These are phyloP conservation scores for Cantharis lateralis DNA, from an alignment of 2,888 invertebrate genomes.

Conservation along the genomic window DNA sequence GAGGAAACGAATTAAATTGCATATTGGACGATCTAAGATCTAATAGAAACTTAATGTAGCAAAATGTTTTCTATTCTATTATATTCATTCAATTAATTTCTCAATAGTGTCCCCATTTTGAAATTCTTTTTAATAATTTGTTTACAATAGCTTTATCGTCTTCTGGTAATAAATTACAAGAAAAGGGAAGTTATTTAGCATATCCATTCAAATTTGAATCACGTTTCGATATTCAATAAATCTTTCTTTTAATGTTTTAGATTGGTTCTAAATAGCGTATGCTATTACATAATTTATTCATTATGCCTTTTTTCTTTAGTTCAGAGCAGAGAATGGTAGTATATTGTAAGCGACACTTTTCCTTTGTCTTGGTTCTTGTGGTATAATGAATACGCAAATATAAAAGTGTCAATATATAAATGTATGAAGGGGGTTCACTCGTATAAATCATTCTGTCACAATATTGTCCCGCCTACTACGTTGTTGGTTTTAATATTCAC, in stretches of 20 bases:
- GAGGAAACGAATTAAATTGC: background rate
- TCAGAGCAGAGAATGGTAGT: background rate
- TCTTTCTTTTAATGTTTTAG: background rate
- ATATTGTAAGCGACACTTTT: background rate
- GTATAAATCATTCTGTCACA: constrained; percentile 33
- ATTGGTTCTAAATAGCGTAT: background rate
- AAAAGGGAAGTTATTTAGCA: background rate
- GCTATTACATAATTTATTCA: background rate
- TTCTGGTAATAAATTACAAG: background rate
- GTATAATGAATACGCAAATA: constrained; percentile 22
- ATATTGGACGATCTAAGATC: background rate
- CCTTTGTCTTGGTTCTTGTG: background rate
- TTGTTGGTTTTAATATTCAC: constrained; percentile 33
- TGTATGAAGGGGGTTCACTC: constrained; percentile 27
- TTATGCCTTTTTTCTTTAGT: background rate
- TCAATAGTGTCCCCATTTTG: background rate
- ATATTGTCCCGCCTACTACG: constrained; percentile 28
- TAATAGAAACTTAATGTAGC: background rate
- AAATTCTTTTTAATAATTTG: background rate
- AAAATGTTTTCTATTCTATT: background rate
- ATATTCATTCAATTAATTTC: background rate
- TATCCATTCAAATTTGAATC: background rate
- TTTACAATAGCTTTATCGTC: background rate
- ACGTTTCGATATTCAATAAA: background rate
- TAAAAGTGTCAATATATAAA: constrained; percentile 32